Evolutionary conservation across 2,797 vertebrate genomes (phyloP).

Genomic region (Pipistrellus pipistrellus): DNA sequence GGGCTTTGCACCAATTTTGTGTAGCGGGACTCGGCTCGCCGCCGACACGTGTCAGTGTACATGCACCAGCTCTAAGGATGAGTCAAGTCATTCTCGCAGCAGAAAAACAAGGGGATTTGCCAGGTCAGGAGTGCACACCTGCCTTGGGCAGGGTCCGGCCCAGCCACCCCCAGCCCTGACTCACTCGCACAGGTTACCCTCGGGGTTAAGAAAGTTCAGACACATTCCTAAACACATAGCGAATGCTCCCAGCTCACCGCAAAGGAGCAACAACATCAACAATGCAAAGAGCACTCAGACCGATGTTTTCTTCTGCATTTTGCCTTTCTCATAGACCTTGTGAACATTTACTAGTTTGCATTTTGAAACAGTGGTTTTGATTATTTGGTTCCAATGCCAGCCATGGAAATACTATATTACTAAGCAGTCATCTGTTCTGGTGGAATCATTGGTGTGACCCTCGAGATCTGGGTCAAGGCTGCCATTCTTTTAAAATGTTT

Average conservation of each 20-base stretch:
- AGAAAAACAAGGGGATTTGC: neutral
- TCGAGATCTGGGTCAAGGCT: conserved; percentile 1
- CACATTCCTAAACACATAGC: neutral
- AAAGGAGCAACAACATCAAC: neutral
- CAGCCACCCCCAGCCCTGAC: neutral
- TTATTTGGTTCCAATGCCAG: neutral
- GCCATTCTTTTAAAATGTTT: conserved; percentile 10
- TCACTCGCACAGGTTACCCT: neutral
- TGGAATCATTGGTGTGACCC: neutral
- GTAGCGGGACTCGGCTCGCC: neutral
- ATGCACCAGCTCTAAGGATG: conserved; percentile 19
- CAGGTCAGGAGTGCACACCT: neutral
- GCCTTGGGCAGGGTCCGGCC: neutral
- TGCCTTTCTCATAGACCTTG: conserved; percentile 1
- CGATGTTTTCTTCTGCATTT: neutral
- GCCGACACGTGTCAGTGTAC: conserved; percentile 49
- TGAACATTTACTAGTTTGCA: neutral
- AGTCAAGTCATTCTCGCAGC: neutral
- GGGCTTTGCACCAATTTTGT: conserved; percentile 40
- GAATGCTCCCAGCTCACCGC: neutral
- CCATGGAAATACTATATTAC: neutral
- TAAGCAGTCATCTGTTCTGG: neutral
- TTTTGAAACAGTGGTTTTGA: conserved; percentile 47
- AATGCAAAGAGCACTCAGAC: neutral
- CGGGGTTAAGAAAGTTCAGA: neutral